Evolutionary conservation across 1,140 invertebrate species (phyloP).

Genomic region (Mercenaria mercenaria): DNA sequence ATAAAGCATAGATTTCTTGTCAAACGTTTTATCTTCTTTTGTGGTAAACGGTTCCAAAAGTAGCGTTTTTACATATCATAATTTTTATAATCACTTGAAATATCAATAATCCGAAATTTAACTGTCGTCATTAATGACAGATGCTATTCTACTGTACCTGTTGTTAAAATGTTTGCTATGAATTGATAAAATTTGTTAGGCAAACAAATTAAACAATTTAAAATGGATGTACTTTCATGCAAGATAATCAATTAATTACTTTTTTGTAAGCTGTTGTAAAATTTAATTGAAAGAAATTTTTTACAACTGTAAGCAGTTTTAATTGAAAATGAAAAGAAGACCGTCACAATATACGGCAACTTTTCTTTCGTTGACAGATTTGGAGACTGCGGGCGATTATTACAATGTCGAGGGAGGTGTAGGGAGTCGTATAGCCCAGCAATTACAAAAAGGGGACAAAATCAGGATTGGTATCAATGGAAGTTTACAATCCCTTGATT

Average conservation of each 20-base stretch:
- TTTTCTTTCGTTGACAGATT: conserved; percentile 66
- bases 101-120: neutral
- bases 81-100: neutral
- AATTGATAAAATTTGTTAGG: too few species aligned
- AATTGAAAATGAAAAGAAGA: too few species aligned
- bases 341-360: too few species aligned
- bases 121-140: too few species aligned
- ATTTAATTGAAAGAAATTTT: too few species aligned
- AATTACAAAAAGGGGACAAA: conserved; percentile 80
- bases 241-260: too few species aligned
- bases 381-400: conserved; percentile 76
- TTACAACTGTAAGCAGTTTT: too few species aligned
- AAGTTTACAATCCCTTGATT: conserved; percentile 73
- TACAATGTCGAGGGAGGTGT: conserved; percentile 82
- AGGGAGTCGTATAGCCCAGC: conserved; percentile 79
- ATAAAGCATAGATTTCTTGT: conserved; percentile 1
- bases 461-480: conserved; percentile 83
- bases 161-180: too few species aligned
- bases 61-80: neutral
- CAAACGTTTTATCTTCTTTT: neutral
- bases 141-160: too few species aligned
- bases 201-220: too few species aligned
- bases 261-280: too few species aligned
- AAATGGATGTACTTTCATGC: too few species aligned
- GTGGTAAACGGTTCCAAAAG: neutral